phyloP scores from a whole-genome alignment of 1,140 invertebrate species.

The Drosophila sucinea region DNA sequence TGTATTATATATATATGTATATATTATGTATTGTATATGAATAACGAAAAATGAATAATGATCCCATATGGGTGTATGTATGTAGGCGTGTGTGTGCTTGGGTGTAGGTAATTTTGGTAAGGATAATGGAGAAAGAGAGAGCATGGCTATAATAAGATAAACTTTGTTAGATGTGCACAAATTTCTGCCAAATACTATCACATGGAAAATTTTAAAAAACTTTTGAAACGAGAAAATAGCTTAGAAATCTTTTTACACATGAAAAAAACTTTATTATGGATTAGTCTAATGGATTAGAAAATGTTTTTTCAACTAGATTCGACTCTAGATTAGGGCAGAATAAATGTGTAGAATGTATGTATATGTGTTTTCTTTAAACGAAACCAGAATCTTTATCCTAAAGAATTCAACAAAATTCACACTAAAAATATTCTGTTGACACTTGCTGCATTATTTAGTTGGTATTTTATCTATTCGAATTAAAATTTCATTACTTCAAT shows the following conservation, averaged over 20 bases:
- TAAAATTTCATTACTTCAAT: too few species aligned
- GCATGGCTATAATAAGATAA: slow-evolving; percentile 7
- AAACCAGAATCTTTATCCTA: too few species aligned
- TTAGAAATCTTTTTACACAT: not conserved
- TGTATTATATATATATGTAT: not conserved
- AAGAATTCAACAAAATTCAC: too few species aligned
- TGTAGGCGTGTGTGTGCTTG: not conserved
- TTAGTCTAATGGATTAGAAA: not conserved
- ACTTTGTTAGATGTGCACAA: slow-evolving; percentile 12
- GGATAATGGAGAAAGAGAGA: not conserved
- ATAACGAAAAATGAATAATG: slow-evolving; percentile 13
- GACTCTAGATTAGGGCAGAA: too few species aligned
- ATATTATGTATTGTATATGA: slow-evolving; percentile 9
- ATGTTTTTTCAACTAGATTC: not conserved
- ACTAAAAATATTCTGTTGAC: too few species aligned
- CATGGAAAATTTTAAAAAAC: not conserved
- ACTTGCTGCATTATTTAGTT: not conserved
- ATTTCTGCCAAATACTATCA: slow-evolving; percentile 1
- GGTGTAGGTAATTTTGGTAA: slow-evolving; percentile 1
- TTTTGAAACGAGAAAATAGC: not conserved
- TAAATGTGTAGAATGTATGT: too few species aligned
- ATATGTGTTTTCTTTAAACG: too few species aligned
- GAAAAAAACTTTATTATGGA: not conserved
- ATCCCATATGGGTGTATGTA: not conserved
- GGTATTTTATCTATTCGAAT: not conserved